Evolutionary conservation across 1,140 invertebrate genomes (phyloP).

Genomic region (Pseudomyrmex cubaensis): DNA sequence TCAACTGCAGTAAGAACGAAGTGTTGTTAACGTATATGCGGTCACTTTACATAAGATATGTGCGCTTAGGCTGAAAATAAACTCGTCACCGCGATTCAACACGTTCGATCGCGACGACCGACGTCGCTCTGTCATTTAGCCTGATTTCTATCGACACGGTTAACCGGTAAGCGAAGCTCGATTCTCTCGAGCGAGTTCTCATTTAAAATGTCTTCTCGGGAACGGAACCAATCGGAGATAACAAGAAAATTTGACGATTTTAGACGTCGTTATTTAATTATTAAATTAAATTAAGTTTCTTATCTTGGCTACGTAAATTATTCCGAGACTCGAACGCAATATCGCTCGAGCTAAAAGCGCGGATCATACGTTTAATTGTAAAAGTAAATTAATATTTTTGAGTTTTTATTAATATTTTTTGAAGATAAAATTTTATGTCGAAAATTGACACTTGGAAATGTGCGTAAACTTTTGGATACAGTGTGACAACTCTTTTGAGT

Average conservation of each 20-base stretch:
- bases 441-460: no score
- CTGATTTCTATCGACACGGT: slow-evolving; percentile 67
- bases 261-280: not conserved
- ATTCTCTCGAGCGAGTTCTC: slow-evolving; percentile 5
- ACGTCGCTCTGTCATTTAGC: slow-evolving; percentile 64
- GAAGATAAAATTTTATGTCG: no score
- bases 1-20: slow-evolving; percentile 66
- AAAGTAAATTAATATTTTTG: no score
- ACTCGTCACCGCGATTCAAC: slow-evolving; percentile 70
- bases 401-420: no score
- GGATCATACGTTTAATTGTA: no score
- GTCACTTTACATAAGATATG: slow-evolving; percentile 75
- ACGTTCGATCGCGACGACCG: slow-evolving; percentile 66
- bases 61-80: slow-evolving; percentile 72
- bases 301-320: slow-evolving; percentile 11
- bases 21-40: slow-evolving; percentile 70
- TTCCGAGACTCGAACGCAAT: not conserved
- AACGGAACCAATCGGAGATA: not conserved
- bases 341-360: no score
- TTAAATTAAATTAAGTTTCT: not conserved
- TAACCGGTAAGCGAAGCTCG: slow-evolving; percentile 12
- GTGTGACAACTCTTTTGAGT: no score
- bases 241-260: not conserved
- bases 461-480: no score
- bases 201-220: not conserved